Percentiles rank a stretch among this genome's conserved stretches.
These are phyloP conservation scores for Pyrocoelia pectoralis DNA, from an alignment of 2,888 invertebrate species.

Conservation along the genomic window DNA sequence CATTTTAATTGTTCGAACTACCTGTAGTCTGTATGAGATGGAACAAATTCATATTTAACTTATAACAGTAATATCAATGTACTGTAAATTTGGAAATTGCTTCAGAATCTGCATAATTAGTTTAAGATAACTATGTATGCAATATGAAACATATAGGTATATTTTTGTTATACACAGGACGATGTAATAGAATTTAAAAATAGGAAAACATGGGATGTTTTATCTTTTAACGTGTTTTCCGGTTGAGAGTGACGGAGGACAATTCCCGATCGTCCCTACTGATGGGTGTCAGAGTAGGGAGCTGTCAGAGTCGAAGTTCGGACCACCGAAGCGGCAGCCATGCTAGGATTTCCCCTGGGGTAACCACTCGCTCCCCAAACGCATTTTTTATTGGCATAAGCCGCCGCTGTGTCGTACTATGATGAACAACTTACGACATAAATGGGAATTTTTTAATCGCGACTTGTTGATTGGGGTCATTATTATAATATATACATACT, in stretches of 20 bases:
- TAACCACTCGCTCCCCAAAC: slow-evolving; percentile 34
- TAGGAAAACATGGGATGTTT: slow-evolving; percentile 17
- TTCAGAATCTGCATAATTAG: too few species aligned
- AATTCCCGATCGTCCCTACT: slow-evolving; percentile 36
- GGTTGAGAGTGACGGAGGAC: slow-evolving; percentile 35
- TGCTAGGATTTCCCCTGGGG: slow-evolving; percentile 37
- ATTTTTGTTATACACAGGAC: too few species aligned
- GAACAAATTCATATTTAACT: too few species aligned
- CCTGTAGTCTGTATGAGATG: too few species aligned
- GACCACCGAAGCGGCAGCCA: slow-evolving; percentile 36
- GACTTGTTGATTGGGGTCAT: slow-evolving; percentile 29
- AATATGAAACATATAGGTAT: too few species aligned
- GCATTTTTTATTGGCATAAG: slow-evolving; percentile 38
- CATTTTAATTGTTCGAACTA: too few species aligned
- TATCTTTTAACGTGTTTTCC: slow-evolving; percentile 36
- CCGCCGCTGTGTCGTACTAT: slow-evolving; percentile 34
- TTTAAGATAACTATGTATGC: too few species aligned
- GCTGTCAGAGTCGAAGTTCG: slow-evolving; percentile 37
- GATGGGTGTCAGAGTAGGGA: slow-evolving; percentile 35
- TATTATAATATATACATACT: background rate
- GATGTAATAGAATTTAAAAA: slow-evolving; percentile 30
- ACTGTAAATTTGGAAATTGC: too few species aligned
- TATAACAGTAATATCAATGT: too few species aligned
- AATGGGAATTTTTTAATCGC: slow-evolving; percentile 31
- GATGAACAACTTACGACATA: slow-evolving; percentile 30